phyloP scores from a whole-genome alignment of 2,888 invertebrate genomes.

The Leptodirus hochenwartii region DNA sequence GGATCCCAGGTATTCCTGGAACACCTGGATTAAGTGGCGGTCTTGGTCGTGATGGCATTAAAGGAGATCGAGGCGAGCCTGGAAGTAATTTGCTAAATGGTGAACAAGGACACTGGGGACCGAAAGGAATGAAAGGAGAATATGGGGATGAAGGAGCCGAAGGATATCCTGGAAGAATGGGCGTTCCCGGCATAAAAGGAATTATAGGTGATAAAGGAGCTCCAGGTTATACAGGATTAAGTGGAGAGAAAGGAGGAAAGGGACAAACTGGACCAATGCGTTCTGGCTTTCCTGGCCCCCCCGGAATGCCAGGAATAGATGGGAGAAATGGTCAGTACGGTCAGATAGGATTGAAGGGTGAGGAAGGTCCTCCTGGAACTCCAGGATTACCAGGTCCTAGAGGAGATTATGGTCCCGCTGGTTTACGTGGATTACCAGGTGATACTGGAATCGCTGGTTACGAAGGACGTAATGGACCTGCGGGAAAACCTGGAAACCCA shows the following conservation, averaged over 20 bases:
- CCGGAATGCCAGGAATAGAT: conserved; percentile 23
- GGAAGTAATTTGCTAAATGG: conserved; percentile 35
- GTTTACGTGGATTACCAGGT: conserved; percentile 35
- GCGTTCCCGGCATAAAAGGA: conserved; percentile 22
- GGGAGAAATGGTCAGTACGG: conserved; percentile 22
- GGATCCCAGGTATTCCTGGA: conserved; percentile 26
- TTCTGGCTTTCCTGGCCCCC: conserved; percentile 22
- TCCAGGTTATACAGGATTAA: conserved; percentile 26
- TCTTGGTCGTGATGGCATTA: conserved; percentile 23
- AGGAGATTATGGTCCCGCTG: conserved; percentile 40
- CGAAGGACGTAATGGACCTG: conserved; percentile 18
- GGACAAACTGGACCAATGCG: conserved; percentile 21
- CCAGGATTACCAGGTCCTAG: conserved; percentile 21
- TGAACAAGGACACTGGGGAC: conserved; percentile 25
- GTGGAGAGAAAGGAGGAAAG: conserved; percentile 23
- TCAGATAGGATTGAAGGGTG: conserved; percentile 22
- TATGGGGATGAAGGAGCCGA: conserved; percentile 24
- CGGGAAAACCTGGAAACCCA: conserved; percentile 15
- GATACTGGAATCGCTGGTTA: conserved; percentile 20
- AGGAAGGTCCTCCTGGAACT: conserved; percentile 18
- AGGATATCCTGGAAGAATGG: conserved; percentile 23
- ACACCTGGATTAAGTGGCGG: conserved; percentile 17
- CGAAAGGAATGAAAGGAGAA: conserved; percentile 23
- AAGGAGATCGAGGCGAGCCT: conserved; percentile 35
- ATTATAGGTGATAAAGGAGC: conserved; percentile 23